Percentiles rank a stretch among this genome's conserved stretches.
Conservation (phyloP, 2,888 invertebrate species). For the Rhagium mordax region DNA sequence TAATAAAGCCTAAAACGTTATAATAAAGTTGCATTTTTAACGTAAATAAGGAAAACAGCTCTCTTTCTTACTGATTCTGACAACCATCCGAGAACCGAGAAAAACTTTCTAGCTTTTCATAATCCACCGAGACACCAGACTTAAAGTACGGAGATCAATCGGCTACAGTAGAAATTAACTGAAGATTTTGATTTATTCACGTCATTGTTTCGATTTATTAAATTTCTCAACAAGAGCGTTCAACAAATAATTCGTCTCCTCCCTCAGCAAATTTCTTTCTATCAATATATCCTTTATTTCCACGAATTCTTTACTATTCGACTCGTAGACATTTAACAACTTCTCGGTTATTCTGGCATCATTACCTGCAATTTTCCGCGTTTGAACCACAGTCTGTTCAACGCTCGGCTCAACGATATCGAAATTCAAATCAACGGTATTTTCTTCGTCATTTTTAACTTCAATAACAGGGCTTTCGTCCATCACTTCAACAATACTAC, state of each 20-base stretch:
- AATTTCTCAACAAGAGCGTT: slow-evolving; percentile 21
- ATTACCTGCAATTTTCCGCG: slow-evolving; percentile 2
- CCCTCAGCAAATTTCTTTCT: slow-evolving; percentile 30
- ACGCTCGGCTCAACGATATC: background rate
- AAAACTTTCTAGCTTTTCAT: too few species aligned
- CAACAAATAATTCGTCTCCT: slow-evolving; percentile 40
- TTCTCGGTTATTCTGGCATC: slow-evolving; percentile 38
- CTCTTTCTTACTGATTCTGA: too few species aligned
- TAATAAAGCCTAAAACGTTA: too few species aligned
- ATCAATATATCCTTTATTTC: slow-evolving; percentile 35
- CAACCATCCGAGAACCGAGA: too few species aligned
- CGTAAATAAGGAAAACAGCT: too few species aligned
- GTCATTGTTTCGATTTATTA: background rate
- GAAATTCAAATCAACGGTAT: background rate
- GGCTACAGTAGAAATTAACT: too few species aligned
- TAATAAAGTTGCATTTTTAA: too few species aligned
- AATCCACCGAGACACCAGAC: too few species aligned
- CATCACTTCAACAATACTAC: background rate
- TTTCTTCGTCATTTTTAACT: background rate
- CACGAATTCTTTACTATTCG: slow-evolving; percentile 31
- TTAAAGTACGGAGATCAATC: too few species aligned
- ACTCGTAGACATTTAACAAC: slow-evolving; percentile 30
- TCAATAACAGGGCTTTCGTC: background rate
- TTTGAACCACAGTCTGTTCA: too few species aligned
- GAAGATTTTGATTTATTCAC: too few species aligned